Base-by-base conservation (phyloP, 1,140 invertebrate species). In the Drosophila seguyi region DNA sequence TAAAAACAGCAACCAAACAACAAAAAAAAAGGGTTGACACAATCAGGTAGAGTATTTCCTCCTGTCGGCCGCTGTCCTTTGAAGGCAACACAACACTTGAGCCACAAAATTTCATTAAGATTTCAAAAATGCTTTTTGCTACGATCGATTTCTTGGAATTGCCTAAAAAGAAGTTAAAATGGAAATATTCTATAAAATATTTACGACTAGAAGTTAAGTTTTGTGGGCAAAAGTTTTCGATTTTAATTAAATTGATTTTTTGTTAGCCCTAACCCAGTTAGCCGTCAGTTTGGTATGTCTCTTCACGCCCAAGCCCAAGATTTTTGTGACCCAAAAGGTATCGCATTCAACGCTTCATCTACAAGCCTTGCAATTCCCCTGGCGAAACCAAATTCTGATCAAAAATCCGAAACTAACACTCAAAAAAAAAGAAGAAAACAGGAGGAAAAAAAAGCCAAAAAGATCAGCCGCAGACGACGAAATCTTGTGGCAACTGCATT, bases 271-370 rank as follows among this genome's bases (percentile, higher is more conserved):
- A 58, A 69, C 10, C 29, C 13, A 31, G n/a, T 42, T 6, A 63
- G 44, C 68, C 75, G 84, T 76, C 76, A 88, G 71, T 44, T 72
- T 61, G 85, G 81, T 74, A 88, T 88, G 85, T 85, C 77, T 69
- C 50, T 85, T 90, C 71, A 81, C 81, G 68, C 90, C 84, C 27
- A 52, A 65, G 29, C 25, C 41, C 25, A 36, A 22, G 41, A 57
- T 45, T 41, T 47, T 36, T 7, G n/a, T 47, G 66, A 59, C 65
- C 68, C 47, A 42, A 34, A 71, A 91, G 90, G 90, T 91, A 91
- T 92, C 90, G 90, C 90, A 91, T 91, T 91, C 90, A 91, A 91
- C 90, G 90, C 90, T 79, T 72, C 41, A 39, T 10, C 55, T 39
- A 36, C 18, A 36, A 36, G 50, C n/a, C 68, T 34, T 27, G 50